These are phyloP conservation scores for Malurus elegans DNA, from an alignment of 2,113 vertebrate species.

Conservation along the genomic window DNA sequence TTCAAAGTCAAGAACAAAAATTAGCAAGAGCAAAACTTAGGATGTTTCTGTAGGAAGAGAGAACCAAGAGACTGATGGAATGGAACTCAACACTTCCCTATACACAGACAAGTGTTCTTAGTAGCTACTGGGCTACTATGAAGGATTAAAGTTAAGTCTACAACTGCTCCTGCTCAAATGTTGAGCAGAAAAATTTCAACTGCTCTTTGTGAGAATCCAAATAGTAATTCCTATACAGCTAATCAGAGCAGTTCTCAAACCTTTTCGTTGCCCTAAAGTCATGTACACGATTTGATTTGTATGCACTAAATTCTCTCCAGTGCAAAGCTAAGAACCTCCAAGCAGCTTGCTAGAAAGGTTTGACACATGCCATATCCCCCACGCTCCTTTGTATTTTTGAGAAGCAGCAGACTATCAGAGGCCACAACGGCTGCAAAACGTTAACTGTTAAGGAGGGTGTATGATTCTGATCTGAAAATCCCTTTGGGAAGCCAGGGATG, in stretches of 20 bases:
- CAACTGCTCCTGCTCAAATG: not conserved
- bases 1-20: not conserved
- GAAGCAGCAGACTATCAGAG: not conserved
- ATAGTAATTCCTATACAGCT: not conserved
- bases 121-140: not conserved
- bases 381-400: not conserved
- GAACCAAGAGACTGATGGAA: not conserved
- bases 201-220: not conserved
- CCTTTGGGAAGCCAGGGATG: not conserved
- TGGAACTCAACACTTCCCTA: not conserved
- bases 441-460: not conserved
- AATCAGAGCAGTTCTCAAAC: not conserved
- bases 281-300: not conserved
- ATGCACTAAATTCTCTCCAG: not conserved
- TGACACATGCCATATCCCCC: not conserved
- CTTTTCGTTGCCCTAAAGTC: not conserved
- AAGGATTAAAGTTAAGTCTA: not conserved
- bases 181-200: not conserved
- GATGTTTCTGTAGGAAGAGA: not conserved
- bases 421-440: not conserved
- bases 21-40: not conserved
- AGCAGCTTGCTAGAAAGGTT: not conserved
- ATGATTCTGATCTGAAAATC: not conserved
- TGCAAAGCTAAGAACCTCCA: not conserved
- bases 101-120: not conserved